Percentiles rank a stretch among this genome's conserved stretches.
Conservation (phyloP, 2,113 vertebrate genomes). For the Tetrao urogallus region DNA sequence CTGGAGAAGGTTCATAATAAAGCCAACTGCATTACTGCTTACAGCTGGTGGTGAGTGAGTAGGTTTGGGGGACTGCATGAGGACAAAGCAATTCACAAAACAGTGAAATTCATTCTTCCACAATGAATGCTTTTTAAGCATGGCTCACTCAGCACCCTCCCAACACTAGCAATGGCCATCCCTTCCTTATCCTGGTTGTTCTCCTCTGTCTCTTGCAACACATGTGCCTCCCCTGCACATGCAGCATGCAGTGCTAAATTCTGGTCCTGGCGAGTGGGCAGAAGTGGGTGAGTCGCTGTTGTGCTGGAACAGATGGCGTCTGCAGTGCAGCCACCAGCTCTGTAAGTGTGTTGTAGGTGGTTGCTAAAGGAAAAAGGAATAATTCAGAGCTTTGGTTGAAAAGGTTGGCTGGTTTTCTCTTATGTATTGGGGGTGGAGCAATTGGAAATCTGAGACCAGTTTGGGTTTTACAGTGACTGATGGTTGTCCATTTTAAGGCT, state of each 20-base stretch:
- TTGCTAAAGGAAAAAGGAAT: conserved; percentile 37
- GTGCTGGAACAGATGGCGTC: conserved; percentile 65
- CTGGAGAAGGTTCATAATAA: not conserved
- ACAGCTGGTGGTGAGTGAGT: not conserved
- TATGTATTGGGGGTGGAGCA: not conserved
- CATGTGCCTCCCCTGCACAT: conserved; percentile 31
- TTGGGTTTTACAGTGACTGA: not conserved
- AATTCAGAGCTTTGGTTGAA: not conserved
- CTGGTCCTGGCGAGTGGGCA: conserved; percentile 44
- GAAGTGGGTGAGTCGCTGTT: conserved; percentile 63
- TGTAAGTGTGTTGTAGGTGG: conserved; percentile 42
- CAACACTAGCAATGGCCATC: not conserved
- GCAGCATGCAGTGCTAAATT: conserved; percentile 9
- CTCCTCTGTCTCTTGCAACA: not conserved
- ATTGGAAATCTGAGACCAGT: not conserved
- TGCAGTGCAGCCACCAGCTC: conserved; percentile 50
- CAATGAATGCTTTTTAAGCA: not conserved
- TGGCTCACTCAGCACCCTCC: fast-evolving
- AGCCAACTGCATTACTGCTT: not conserved
- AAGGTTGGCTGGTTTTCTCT: conserved; percentile 6
- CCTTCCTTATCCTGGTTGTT: conserved; percentile 20
- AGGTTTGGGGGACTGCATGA: not conserved
- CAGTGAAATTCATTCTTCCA: not conserved
- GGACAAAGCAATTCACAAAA: not conserved
- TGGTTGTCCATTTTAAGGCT: not conserved